Base-by-base conservation (phyloP, 2,888 invertebrate genomes). In the Cephus pulcher region DNA sequence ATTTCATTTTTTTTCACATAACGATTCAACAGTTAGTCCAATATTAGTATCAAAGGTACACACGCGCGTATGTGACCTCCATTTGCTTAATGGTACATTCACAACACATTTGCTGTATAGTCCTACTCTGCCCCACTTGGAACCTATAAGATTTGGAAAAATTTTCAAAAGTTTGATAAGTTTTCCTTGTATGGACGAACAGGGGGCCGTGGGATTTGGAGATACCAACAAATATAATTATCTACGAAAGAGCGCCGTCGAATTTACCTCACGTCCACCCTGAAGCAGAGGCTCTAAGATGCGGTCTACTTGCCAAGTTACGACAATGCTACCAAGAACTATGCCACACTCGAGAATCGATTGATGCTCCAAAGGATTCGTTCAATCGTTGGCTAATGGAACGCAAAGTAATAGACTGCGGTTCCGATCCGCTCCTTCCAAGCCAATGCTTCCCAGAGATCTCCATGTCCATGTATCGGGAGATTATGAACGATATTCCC, bases 401-500 rank as follows among this genome's bases (percentile, higher is more conserved):
- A 92, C 94, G 98, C 70, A 98, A 98, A 93, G 96, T 98, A 0
- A 92, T 93, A 40, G 94, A 95, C 90, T 93, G 93, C 89, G 98
- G 98, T 1, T 95, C 95, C 78, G 99, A 99, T 93, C 97, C 98
- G 0, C 92, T 99, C 76, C 92, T 99, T 75, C 98, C 99, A 11
- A 97, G 97, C 91, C 96, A 96, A 90, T 98, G 98, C 92, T 95
- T 95, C 85, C 96, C 97, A 1, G 98, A 98, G 92, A 96, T 99
- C 86, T 98, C 98, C 9, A 95, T 95, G 89, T 96, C 97, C 1
- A 98, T 99, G 98, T 98, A 98, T 92, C 95, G 97, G 83, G 99
- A 99, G 93, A 98, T 99, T 77, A 98, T 99, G 98, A 97, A 98
- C 92, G 98, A 99, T 92, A 98, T 99, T 90, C 99, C 99, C 12